phyloP scores from a whole-genome alignment of 2,113 vertebrate genomes.

The Rhodinocichla rosea region DNA sequence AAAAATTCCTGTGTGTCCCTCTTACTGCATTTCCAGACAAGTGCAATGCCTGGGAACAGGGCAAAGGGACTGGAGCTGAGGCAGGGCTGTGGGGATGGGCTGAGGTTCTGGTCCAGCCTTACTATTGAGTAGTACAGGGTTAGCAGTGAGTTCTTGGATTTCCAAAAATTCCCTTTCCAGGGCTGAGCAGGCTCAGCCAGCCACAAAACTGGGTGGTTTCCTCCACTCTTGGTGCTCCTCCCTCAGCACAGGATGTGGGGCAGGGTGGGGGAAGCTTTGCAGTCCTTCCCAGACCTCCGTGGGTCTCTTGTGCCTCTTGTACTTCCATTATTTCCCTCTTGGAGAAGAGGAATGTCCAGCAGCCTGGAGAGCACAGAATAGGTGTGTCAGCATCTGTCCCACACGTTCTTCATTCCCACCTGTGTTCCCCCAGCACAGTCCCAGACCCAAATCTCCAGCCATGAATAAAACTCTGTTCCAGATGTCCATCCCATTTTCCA shows the following conservation, averaged over 20 bases:
- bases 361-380: neutral
- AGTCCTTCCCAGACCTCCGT: too few species aligned
- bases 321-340: neutral
- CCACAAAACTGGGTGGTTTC: rapidly evolving
- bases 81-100: neutral
- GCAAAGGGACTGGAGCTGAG: neutral
- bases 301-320: neutral
- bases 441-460: neutral
- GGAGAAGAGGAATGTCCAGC: neutral
- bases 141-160: neutral
- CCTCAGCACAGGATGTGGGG: neutral
- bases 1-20: neutral
- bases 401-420: neutral
- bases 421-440: neutral
- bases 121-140: neutral
- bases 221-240: rapidly evolving
- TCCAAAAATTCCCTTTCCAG: neutral
- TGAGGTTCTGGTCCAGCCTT: neutral
- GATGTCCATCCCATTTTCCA: conserved; percentile 45
- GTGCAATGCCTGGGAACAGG: neutral
- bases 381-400: neutral
- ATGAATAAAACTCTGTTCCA: neutral
- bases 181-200: neutral
- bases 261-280: neutral
- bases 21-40: neutral